phyloP scores from a whole-genome alignment of 2,888 invertebrate species.

The Pardosa pseudoannulata region DNA sequence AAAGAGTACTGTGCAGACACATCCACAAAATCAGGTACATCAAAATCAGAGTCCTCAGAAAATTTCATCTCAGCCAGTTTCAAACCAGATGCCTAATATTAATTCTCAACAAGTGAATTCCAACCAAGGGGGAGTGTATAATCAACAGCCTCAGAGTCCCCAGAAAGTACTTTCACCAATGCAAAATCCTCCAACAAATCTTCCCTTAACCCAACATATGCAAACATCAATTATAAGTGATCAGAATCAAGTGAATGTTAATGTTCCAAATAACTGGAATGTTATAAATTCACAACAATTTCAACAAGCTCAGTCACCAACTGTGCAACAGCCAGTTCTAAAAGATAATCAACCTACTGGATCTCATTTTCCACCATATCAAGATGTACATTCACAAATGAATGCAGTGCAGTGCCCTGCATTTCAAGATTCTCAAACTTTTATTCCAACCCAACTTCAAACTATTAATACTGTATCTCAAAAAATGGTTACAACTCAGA shows the following conservation, averaged over 20 bases:
- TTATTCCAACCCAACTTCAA: conserved; percentile 9
- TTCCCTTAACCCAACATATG: conserved; percentile 20
- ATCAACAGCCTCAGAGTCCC: conserved; percentile 32
- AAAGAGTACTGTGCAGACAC: conserved; percentile 3
- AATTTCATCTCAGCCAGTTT: conserved; percentile 6
- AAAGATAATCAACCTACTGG: background rate
- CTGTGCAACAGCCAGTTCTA: background rate
- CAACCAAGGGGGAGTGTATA: conserved; percentile 19
- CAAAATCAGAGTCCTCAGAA: conserved; percentile 41
- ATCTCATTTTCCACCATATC: conserved; percentile 22
- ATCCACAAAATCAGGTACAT: background rate
- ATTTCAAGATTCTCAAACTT: conserved; percentile 27
- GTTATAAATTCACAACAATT: conserved; percentile 29
- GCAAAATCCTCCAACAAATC: conserved; percentile 13
- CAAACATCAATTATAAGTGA: background rate
- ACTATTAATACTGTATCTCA: background rate
- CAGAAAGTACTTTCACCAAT: conserved; percentile 21
- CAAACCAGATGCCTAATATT: conserved; percentile 23
- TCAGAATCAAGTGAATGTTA: conserved; percentile 18
- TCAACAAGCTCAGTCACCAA: conserved; percentile 11
- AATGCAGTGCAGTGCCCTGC: background rate
- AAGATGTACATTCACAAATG: background rate
- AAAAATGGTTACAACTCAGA: background rate
- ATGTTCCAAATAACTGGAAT: background rate
- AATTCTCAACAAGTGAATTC: conserved; percentile 12